Evolutionary conservation across 1,140 invertebrate species (phyloP).

Genomic region (Bombus pascuorum): DNA sequence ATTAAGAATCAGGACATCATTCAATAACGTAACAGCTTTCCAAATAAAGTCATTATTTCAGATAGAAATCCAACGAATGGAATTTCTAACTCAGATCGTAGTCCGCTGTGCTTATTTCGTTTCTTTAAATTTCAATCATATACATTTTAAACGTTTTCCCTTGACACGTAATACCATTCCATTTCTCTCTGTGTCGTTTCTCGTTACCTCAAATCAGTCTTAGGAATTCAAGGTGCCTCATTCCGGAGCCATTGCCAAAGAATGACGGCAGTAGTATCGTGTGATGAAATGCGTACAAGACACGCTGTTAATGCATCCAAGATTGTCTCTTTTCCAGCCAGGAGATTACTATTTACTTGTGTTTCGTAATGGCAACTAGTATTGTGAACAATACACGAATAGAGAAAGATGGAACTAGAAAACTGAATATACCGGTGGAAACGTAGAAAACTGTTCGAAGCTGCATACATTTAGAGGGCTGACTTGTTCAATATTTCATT

Average conservation of each 20-base stretch:
- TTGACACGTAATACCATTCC: no score
- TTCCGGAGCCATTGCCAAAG: constrained; percentile 14
- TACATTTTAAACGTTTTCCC: background rate
- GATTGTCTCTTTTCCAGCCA: constrained; percentile 50
- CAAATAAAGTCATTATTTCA: background rate
- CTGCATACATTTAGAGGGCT: background rate
- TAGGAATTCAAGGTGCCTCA: background rate
- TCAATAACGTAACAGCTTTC: background rate
- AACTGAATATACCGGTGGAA: constrained; percentile 45
- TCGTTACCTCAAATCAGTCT: background rate
- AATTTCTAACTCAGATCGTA: background rate
- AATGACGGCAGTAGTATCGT: constrained; percentile 36
- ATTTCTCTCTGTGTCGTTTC: background rate
- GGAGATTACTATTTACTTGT: constrained; percentile 45
- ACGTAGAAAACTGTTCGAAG: constrained; percentile 29
- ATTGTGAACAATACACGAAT: background rate
- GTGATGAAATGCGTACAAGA: background rate
- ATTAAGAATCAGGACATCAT: no score
- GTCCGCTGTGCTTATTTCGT: no score
- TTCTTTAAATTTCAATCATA: background rate
- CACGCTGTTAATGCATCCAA: constrained; percentile 33
- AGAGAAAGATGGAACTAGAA: constrained; percentile 10
- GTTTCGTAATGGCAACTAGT: constrained; percentile 18
- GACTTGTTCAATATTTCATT: background rate
- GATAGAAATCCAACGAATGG: background rate